Percentiles rank a stretch among this genome's conserved stretches.
phyloP scores from a whole-genome alignment of 2,888 invertebrate species.

The Lochmaea capreae region DNA sequence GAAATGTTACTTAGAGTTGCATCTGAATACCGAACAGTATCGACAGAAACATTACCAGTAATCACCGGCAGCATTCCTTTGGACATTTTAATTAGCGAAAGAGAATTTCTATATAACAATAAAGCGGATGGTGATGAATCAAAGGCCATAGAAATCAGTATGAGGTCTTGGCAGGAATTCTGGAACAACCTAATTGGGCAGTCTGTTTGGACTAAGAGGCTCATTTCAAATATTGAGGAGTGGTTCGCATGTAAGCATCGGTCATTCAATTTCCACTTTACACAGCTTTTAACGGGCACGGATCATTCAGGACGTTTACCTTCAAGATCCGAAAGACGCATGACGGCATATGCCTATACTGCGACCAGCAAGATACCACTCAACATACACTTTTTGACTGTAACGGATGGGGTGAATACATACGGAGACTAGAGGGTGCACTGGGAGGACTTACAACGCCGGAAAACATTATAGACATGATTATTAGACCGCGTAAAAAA shows the following conservation, averaged over 20 bases:
- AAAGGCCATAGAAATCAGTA: background rate
- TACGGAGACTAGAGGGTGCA: no score
- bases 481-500: no score
- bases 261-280: background rate
- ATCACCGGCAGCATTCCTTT: conserved; percentile 3
- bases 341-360: background rate
- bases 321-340: background rate
- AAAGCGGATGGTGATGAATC: background rate
- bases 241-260: background rate
- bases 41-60: background rate
- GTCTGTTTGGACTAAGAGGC: conserved; percentile 15
- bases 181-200: background rate
- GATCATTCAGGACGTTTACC: background rate
- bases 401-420: no score
- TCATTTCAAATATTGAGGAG: background rate
- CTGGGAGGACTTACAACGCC: no score
- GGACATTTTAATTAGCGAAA: conserved; percentile 13
- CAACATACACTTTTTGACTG: no score
- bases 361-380: background rate
- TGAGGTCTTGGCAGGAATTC: conserved; percentile 1
- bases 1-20: background rate
- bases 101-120: background rate
- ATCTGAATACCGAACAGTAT: background rate
- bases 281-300: conserved; percentile 10
- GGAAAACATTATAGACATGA: no score